Evolutionary conservation across 2,113 vertebrate species (phyloP), one percentile per base, ranked within the genome.

Genomic region (Otus sunia): DNA sequence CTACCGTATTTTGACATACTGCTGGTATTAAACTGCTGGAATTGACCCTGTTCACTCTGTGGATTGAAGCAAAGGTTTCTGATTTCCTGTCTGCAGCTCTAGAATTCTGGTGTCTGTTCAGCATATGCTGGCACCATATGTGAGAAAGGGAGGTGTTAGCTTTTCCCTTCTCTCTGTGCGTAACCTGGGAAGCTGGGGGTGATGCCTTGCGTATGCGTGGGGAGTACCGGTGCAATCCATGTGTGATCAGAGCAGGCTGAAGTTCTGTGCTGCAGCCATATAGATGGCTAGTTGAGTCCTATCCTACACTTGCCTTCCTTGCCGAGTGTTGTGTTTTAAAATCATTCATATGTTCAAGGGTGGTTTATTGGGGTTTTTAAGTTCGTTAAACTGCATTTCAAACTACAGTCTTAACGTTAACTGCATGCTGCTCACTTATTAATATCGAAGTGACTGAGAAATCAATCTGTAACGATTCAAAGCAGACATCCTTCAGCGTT

Each of bases 111-210:
- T 94, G 82, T 94, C 85, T 96, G 86, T 74, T 90, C 43, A 92
- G 73, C 94, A 96, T 96, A 95, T 96, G 95, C 83, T 86, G 16
- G 59, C 50, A 73, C 90, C 96, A 81, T 96, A 96, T 94, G 94
- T 77, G 90, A 86, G 86, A 39, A 76, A 36, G 63, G 67, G 92
- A 96, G 82, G 88, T 84, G 95, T 92, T 90, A 96, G 82, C 79
- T 93, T 71, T 84, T 39, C 52, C 75, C 60, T 92, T 81, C 83
- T 90, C 67, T 63, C 64, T 3, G 15, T 52, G 41, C 1, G 0
- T 81, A 92, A 84, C 94, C 90, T 27, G 76, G 86, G 88, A 89
- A 88, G 79, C 75, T 59, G 26, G 7, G 82, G 75, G 64, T 91
- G 87, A 81, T 84, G 88, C 26, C 73, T 92, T 55, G 71, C 69